Percentiles rank a stretch among this genome's conserved stretches.
These are phyloP conservation scores for Hypolimnas misippus DNA, from an alignment of 2,888 invertebrate species.

Conservation along the genomic window DNA sequence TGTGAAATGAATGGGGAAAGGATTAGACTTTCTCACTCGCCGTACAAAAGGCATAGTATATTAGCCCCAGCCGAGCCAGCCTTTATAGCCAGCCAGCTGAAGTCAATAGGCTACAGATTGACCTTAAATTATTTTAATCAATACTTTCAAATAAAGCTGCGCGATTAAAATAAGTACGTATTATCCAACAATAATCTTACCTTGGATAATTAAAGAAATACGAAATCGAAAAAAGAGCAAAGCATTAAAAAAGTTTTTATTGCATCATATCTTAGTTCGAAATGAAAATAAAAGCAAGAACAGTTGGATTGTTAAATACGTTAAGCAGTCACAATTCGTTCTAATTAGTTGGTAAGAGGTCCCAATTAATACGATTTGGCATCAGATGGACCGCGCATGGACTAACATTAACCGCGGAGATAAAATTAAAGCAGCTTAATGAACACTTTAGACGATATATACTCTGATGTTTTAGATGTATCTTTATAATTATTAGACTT, in stretches of 20 bases:
- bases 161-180: no score
- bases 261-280: no score
- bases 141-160: no score
- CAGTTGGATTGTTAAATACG: conserved; percentile 31
- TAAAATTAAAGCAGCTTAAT: conserved; percentile 74
- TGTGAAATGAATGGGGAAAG: no score
- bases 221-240: neutral
- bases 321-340: conserved; percentile 51
- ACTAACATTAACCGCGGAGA: conserved; percentile 73
- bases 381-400: conserved; percentile 63
- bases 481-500: neutral
- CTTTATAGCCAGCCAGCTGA: no score
- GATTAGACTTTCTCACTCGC: no score
- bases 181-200: neutral
- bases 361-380: conserved; percentile 72
- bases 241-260: no score
- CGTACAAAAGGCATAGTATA: no score
- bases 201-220: neutral
- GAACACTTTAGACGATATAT: conserved; percentile 48
- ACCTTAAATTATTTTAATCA: no score
- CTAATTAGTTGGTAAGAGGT: conserved; percentile 72
- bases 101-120: no score
- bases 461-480: conserved; percentile 6
- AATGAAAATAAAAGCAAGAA: conserved; percentile 6
- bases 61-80: no score